A percentile compares a stretch with the other conserved stretches of the same genome.
Evolutionary conservation across 2,797 vertebrate genomes (phyloP).

Genomic region (Sphaeramia orbicularis): DNA sequence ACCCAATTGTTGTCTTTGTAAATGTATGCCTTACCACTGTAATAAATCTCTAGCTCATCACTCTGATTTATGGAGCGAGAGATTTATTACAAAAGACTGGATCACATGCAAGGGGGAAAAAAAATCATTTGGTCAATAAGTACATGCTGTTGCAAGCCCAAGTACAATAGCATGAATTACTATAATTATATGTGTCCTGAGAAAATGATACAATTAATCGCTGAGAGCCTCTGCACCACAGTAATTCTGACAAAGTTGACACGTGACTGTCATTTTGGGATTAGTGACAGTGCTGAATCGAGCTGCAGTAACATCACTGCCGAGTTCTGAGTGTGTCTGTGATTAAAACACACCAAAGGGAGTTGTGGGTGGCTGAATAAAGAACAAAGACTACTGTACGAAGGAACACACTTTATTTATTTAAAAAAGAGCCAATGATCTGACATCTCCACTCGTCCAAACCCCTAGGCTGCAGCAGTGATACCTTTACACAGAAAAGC

Average conservation of each 20-base stretch:
- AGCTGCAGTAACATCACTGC: constrained; percentile 56
- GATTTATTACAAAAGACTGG: constrained; percentile 47
- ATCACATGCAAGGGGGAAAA: constrained; percentile 21
- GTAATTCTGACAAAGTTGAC: constrained; percentile 68
- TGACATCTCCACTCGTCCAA: constrained; percentile 20
- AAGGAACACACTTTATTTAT: constrained; percentile 27
- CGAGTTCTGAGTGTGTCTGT: constrained; percentile 19
- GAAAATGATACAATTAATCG: constrained; percentile 69
- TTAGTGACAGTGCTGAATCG: constrained; percentile 68
- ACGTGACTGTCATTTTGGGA: constrained; percentile 77
- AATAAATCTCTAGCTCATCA: neutral
- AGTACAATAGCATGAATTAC: constrained; percentile 66
- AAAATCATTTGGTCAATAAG: constrained; percentile 23
- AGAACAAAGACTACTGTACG: constrained; percentile 32
- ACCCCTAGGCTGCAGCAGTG: neutral
- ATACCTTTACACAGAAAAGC: constrained; percentile 1
- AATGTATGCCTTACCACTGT: neutral
- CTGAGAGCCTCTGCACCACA: constrained; percentile 41
- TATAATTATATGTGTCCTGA: constrained; percentile 66
- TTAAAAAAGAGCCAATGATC: constrained; percentile 23
- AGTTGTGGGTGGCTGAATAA: constrained; percentile 55
- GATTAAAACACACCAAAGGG: constrained; percentile 17
- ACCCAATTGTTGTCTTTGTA: constrained; percentile 1
- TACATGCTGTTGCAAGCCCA: constrained; percentile 44
- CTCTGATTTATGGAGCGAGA: constrained; percentile 43